Evolutionary conservation across 2,888 invertebrate species (phyloP), one percentile per base, ranked within the genome.

Genomic region (Scrobipalpa costella): DNA sequence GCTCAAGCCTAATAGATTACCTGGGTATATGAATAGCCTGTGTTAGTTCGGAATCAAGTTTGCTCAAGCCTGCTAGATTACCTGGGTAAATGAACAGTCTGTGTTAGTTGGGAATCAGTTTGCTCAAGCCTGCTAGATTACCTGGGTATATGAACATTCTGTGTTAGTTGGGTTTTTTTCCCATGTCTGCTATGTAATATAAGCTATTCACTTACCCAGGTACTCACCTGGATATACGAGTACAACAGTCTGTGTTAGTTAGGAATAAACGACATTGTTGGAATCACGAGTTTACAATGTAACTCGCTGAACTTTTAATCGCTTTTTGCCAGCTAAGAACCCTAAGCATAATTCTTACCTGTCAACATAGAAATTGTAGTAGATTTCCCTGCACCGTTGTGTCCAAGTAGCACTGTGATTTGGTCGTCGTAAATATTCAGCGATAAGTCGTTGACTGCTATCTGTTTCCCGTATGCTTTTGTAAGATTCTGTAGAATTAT

Each of bases 321-420:
- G 27, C 27, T 5, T 27, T 27, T 9, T 6, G 21, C 33, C n/a
- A 11, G 33, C 13, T 2, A 13, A 13, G 40, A 11, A 0, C 13
- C 2, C 13, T 36, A 2, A 13, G 3, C 40, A 13, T 6, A 44
- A 44, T 15, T 19, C 9, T 50, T 34, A 94, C 94, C 98, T 47
- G 97, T 98, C 52, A 98, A 86, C 95, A 98, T 98, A 0, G 97
- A 96, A 93, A 98, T 97, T 0, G 98, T 97, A 0, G 98, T 98
- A 0, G 98, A 97, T 90, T 98, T 98, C 9, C 98, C 98, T 58
- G 98, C 98, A 2, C 98, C 98, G 76, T 97, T 97, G 74, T 92
- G 92, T 0, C 92, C 92, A 8, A 92, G 77, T 47, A 92, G 70
- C 0, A 96, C 97, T 0, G 98, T 98, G 67, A 98, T 97, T 88